Base-by-base conservation (phyloP, 2,797 vertebrate species). In the Lates japonicus region DNA sequence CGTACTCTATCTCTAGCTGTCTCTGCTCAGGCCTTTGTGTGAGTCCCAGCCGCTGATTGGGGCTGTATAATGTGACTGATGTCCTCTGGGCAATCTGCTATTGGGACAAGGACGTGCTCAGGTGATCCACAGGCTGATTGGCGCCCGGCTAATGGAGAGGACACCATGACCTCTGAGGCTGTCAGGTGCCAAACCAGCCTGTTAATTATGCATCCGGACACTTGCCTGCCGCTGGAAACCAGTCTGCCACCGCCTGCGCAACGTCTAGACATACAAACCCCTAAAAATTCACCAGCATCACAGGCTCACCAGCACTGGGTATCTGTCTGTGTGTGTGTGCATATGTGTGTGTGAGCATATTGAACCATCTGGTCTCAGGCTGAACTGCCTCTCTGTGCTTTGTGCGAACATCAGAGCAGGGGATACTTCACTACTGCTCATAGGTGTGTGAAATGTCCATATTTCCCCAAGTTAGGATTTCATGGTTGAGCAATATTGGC, bases 51-150 rank as follows among this genome's bases (percentile, higher is more conserved):
- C 25, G 13, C 91, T 93, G 88, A 93, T 94, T 95, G 89, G 91
- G 91, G 81, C 92, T 92, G 95, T 92, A 90, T 95, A 95, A 94
- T 94, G 92, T 90, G 90, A 31, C 8, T 71, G 85, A 80, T 88
- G 90, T 91, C 92, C 92, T 95, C 92, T 93, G 91, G 94, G 94
- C 90, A 87, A 90, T 92, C 77, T 89, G 87, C 82, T 85, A 44
- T 66, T 90, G 90, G 87, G 89, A 89, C 87, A 90, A 93, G 92
- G 92, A 92, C 87, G 72, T 64, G 85, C 73, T 88, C 84, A 93
- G 87, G 92, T 90, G 92, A 93, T 93, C 86, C 90, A 86, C 85
- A 76, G 90, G 89, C 93, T 92, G 93, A 93, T 90, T 87, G 93
- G 93, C 87, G 90, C 92, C 90, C 31, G 54, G 82, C 85, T 89